Evolutionary conservation across 2,113 vertebrate species (phyloP).

Genomic region (Crotalus helleri): DNA sequence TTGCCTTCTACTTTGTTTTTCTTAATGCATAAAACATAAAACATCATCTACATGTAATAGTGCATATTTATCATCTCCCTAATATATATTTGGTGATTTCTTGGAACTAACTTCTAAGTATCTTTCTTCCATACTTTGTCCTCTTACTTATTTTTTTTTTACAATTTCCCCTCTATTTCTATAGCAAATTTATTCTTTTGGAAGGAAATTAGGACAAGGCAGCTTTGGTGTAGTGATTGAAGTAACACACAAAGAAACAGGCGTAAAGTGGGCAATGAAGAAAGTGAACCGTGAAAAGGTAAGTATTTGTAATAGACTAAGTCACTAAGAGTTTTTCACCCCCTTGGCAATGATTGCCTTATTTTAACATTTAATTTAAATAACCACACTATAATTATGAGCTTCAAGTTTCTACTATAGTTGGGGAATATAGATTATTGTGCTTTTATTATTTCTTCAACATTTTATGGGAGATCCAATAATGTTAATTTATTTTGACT

Average conservation of each 20-base stretch:
- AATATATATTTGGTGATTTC: background rate
- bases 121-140: background rate
- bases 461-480: background rate
- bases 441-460: background rate
- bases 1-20: background rate
- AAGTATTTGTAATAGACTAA: slow-evolving; percentile 42
- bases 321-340: background rate
- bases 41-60: background rate
- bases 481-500: background rate
- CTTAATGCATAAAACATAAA: background rate
- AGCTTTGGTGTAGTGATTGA: slow-evolving; percentile 81
- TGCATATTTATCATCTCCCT: background rate
- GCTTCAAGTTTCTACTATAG: background rate
- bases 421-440: background rate
- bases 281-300: slow-evolving; percentile 80
- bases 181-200: slow-evolving; percentile 78
- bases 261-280: slow-evolving; percentile 79
- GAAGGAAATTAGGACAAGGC: slow-evolving; percentile 79
- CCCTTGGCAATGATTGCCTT: background rate
- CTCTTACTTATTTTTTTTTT: background rate
- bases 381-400: background rate
- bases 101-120: slow-evolving; percentile 6
- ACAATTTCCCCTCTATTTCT: slow-evolving; percentile 29
- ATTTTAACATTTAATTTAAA: background rate
- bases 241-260: slow-evolving; percentile 73